Base-by-base conservation (phyloP, 2,888 invertebrate species). In the Pachliopta kotzebuea region DNA sequence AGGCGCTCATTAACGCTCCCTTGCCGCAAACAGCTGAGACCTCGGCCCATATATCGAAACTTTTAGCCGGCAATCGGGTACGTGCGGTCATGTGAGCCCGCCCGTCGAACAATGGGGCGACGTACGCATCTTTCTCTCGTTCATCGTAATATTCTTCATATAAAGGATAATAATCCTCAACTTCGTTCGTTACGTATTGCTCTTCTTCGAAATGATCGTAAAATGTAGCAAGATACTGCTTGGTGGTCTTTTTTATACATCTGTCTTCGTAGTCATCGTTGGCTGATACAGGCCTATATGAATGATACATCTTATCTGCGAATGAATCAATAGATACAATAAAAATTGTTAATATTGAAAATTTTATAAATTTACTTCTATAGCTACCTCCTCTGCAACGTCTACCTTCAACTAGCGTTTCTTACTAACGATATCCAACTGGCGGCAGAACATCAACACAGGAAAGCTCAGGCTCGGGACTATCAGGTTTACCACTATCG, bases 31-130 rank as follows among this genome's bases (percentile, higher is more conserved):
- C 87, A 11, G 86, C 78, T 6, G 90, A 85, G 29, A 91, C 86
- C 71, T 91, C 90, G 17, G 88, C 90, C 88, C 87, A 88, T 71
- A 91, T 86, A 72, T 91, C 90, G 68, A 91, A 91, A 59, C 83
- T 81, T 71, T 89, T 88, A 59, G 88, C 86, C 2, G 90, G 88
- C 68, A 90, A 71, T 67, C 84, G 77, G 26, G 78, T 76, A n/a
- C 86, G 83, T 53, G 86, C 87, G 45, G 78, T 84, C 73, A 90
- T 84, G 56, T 81, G 74, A 42, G 90, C 87, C 37, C 75, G 77
- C 9, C 90, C 90, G 67, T 91, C 90, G 68, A 91, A 90, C 72
- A 91, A 74, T 31, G 91, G 91, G 69, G 81, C 83, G 64, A 84
- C 83, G 63, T 86, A 86, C 62, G 82, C 72, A 45, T 84, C 83